Evolutionary conservation across 2,113 vertebrate species (phyloP).

Genomic region (Melanostigma gelatinosum): DNA sequence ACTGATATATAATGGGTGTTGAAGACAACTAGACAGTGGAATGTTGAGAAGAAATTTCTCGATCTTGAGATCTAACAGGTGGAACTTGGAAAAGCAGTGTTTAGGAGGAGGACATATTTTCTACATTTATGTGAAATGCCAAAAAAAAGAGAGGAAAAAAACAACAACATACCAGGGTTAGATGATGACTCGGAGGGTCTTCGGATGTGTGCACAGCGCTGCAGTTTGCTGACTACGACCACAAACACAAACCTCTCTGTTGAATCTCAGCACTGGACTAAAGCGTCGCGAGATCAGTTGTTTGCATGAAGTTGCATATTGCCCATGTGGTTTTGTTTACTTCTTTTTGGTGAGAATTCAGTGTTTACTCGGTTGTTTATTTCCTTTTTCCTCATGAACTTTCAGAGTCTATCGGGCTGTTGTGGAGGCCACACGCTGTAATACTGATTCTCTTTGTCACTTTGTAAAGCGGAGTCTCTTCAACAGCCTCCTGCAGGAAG

Average conservation of each 20-base stretch:
- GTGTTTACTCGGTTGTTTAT: constrained; percentile 32
- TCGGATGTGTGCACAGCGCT: constrained; percentile 13
- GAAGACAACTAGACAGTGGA: constrained; percentile 11
- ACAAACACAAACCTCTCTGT: constrained; percentile 33
- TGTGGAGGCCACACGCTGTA: constrained; percentile 12
- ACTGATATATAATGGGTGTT: neutral
- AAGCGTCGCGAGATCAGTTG: constrained; percentile 21
- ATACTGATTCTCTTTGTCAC: neutral
- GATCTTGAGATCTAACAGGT: neutral
- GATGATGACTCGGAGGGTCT: constrained; percentile 6
- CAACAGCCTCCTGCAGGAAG: constrained; percentile 20
- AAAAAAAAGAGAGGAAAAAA: constrained; percentile 37
- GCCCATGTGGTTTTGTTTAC: neutral
- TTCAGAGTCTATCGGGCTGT: constrained; percentile 1
- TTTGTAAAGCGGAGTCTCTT: constrained; percentile 26
- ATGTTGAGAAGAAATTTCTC: neutral
- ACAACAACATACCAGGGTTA: neutral
- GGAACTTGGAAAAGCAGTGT: constrained; percentile 24
- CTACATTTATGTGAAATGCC: constrained; percentile 50
- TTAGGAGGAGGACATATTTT: constrained; percentile 40
- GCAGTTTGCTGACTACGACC: constrained; percentile 44
- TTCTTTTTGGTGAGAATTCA: constrained; percentile 14
- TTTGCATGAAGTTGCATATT: constrained; percentile 47
- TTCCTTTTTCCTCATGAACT: constrained; percentile 12
- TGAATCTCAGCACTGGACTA: constrained; percentile 34